phyloP scores from a whole-genome alignment of 1,140 invertebrate genomes.

The Nomia melanderi region DNA sequence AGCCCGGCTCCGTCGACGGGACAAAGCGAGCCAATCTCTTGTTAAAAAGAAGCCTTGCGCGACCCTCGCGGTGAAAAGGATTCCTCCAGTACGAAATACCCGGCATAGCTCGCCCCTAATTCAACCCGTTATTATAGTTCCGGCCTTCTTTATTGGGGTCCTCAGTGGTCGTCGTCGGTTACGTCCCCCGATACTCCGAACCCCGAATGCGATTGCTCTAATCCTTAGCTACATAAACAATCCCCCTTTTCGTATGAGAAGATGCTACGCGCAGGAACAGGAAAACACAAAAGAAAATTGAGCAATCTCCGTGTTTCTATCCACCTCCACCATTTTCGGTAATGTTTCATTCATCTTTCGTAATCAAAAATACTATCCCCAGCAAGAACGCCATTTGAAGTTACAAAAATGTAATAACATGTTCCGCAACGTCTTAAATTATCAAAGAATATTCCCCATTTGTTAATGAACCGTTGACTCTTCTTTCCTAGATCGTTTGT shows the following conservation, averaged over 20 bases:
- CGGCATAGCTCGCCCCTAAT: constrained; percentile 68
- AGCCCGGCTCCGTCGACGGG: not conserved
- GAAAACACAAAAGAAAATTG: no score
- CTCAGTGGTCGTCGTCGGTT: not conserved
- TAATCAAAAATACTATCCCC: no score
- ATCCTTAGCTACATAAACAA: not conserved
- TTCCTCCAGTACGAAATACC: constrained; percentile 8
- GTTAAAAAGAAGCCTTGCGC: constrained; percentile 22
- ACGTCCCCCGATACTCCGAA: constrained; percentile 6
- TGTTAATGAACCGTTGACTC: no score
- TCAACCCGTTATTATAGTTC: constrained; percentile 72
- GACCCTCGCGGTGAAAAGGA: constrained; percentile 21
- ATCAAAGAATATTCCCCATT: no score
- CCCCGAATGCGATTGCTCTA: constrained; percentile 7
- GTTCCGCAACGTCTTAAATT: no score
- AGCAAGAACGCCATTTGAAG: no score
- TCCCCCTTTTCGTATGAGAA: not conserved
- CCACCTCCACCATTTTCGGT: no score
- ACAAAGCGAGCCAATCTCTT: constrained; percentile 16
- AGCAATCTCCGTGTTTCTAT: no score
- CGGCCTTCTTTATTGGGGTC: constrained; percentile 68
- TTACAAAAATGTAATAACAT: no score
- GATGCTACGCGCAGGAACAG: no score
- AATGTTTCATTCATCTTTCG: no score
- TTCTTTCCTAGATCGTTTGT: no score